A percentile compares a stretch with the other conserved stretches of the same genome.
These are phyloP conservation scores for Minunthozetes semirufus DNA, from an alignment of 2,888 invertebrate genomes.

Conservation along the genomic window DNA sequence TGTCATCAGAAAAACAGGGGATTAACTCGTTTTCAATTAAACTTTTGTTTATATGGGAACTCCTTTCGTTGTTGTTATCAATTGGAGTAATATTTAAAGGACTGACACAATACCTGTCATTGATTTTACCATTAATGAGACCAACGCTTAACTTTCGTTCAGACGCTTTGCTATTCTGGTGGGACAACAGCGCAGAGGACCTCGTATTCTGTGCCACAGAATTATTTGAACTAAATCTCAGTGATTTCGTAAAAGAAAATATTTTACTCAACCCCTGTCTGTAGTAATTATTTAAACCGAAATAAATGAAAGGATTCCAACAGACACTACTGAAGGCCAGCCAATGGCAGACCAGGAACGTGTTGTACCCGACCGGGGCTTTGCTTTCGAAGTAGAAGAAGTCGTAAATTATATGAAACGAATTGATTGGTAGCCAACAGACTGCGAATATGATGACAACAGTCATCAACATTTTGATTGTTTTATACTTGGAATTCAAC, in stretches of 20 bases:
- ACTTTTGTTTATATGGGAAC: too few relatives aligned
- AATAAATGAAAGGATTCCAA: background rate
- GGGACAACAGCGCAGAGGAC: background rate
- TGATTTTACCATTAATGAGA: background rate
- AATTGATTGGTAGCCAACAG: conserved; percentile 34
- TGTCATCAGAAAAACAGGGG: too few relatives aligned
- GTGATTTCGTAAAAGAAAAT: background rate
- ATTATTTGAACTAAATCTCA: background rate
- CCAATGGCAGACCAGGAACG: background rate
- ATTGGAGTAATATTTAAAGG: too few relatives aligned
- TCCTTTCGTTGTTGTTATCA: too few relatives aligned
- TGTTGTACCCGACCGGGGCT: background rate
- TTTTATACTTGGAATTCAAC: background rate
- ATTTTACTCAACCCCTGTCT: background rate
- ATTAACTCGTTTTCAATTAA: too few relatives aligned
- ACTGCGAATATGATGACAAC: conserved; percentile 24
- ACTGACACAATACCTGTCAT: too few relatives aligned
- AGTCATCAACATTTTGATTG: conserved; percentile 33
- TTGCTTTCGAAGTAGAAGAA: background rate
- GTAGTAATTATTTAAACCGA: background rate
- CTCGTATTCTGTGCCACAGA: background rate
- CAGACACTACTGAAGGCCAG: background rate
- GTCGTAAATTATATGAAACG: conserved; percentile 9
- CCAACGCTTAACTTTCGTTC: background rate
- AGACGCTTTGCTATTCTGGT: background rate